Evolutionary conservation across 2,888 invertebrate genomes (phyloP).

Genomic region (Orchesellides sinensis): DNA sequence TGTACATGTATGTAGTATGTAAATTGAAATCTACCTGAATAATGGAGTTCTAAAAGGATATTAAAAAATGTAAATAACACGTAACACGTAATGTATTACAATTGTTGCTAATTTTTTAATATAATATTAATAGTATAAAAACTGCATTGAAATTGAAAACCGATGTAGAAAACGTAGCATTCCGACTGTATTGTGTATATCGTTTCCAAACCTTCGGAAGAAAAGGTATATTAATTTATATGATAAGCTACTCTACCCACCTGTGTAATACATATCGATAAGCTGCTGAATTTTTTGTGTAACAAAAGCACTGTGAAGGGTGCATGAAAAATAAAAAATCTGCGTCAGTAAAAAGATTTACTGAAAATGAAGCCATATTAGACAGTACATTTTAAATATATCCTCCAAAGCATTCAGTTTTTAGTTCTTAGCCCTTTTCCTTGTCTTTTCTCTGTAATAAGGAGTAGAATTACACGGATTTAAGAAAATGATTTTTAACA

Average conservation of each 20-base stretch:
- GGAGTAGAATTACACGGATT: too few species aligned
- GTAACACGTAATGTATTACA: background rate
- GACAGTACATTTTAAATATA: too few species aligned
- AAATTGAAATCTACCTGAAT: slow-evolving; percentile 17
- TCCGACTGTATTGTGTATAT: too few species aligned
- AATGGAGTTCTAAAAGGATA: background rate
- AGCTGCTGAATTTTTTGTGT: too few species aligned
- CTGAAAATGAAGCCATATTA: slow-evolving; percentile 20
- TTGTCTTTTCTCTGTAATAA: too few species aligned
- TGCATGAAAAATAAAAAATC: background rate
- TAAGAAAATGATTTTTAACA: too few species aligned
- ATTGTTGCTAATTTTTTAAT: too few species aligned
- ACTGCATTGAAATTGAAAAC: background rate
- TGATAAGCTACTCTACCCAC: slow-evolving; percentile 4
- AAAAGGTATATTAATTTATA: too few species aligned
- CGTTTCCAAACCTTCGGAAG: too few species aligned
- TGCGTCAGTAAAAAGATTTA: background rate
- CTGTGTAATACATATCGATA: background rate
- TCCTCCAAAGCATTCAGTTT: too few species aligned
- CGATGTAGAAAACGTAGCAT: too few species aligned
- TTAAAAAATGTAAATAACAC: background rate
- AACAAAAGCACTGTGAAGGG: slow-evolving; percentile 1
- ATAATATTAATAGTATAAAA: background rate
- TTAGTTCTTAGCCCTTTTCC: too few species aligned
- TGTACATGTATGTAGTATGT: background rate